Evolutionary conservation across 2,797 vertebrate genomes (phyloP), one percentile per base, ranked within the genome.

Genomic region (Sarcoramphus papa): DNA sequence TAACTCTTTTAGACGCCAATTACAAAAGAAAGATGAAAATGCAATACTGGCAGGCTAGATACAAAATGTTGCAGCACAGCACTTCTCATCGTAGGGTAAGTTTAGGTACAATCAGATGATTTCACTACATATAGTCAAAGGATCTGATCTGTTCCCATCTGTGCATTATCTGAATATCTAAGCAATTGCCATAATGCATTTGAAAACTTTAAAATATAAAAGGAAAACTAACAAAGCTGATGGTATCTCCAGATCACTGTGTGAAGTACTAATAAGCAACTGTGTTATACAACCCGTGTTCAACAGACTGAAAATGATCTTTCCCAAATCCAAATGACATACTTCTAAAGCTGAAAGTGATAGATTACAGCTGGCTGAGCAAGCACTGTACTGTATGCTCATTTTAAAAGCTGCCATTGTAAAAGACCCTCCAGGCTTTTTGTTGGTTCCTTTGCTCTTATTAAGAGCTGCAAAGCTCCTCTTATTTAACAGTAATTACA

Each of bases 291-390:
- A 97, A 69, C n/a, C 24, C 14, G 0, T 45, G 84, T 37, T 62
- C 70, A 86, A 78, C 70, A 31, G 65, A 90, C 59, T 70, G 83
- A 78, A 94, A 92, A 75, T 40, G 31, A 76, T 77, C 67, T 51
- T 12, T 82, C 64, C 92, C 93, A 83, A 91, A 93, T 68, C 73
- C 93, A 79, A 94, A 77, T 72, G 89, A 89, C 91, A 95, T 72
- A 57, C 50, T 92, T 76, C 80, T 73, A 45, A 78, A 81, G 88
- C 90, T 72, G 63, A 31, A 67, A 63, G 48, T 43, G 84, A 94
- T 30, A 85, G 84, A 94, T 83, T 43, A 56, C 83, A 88, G 95
- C 81, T 93, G 89, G 93, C 20, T 50, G 94, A 94, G 82, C 83
- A 72, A 43, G 11, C 81, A 67, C 75, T 69, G 35, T 40, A 57